Evolutionary conservation across 1,140 invertebrate species (phyloP), one percentile per base, ranked within the genome.

Genomic region (Philotrypesis tridentata): DNA sequence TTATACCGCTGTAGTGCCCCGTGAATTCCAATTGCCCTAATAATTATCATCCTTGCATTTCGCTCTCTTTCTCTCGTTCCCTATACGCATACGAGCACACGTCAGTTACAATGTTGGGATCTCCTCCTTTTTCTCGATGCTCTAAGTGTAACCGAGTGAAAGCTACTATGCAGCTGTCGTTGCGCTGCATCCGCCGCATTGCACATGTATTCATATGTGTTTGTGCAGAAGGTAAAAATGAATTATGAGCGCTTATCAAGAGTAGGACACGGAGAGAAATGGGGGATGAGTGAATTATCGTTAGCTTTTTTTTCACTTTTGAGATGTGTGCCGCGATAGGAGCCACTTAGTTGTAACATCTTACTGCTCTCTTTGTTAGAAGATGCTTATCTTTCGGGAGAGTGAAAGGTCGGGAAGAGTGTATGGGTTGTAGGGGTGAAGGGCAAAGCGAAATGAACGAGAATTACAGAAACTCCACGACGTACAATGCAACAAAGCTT

Each of bases 11-110:
- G 48, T 4, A 2, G 17, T 63, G 37, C 48, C 14, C 27, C 67
- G 68, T 73, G 70, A 79, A 83, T 79, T 60, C 48, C 82, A 79
- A 83, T 82, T 79, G 75, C 75, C 81, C 75, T 65, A 82, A 82
- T 83, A 79, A 83, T 83, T 83, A 83, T 83, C 81, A 78, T 70
- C 37, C 55, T 72, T 77, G 29, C 23, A 63, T 77, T 33, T 82
- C 74, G 43, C 37, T 67, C 71, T 73, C 37, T 67, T 60, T 73
- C 27, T 29, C 55, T 70, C 79, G 60, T 37, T 37, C 40, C 48
- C 48, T 55, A 55, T 17, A n/a, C n/a, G n/a, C n/a, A n/a, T n/a
- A n/a, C n/a, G n/a, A n/a, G n/a, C n/a, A n/a, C n/a, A n/a, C n/a
- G 48, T 31, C 72, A 21, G 72, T 27, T 31, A 55, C 60, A 37